Percentiles rank a stretch among this genome's conserved stretches.
phyloP scores from a whole-genome alignment of 2,113 vertebrate species.

The Microcebus lehilahytsara region DNA sequence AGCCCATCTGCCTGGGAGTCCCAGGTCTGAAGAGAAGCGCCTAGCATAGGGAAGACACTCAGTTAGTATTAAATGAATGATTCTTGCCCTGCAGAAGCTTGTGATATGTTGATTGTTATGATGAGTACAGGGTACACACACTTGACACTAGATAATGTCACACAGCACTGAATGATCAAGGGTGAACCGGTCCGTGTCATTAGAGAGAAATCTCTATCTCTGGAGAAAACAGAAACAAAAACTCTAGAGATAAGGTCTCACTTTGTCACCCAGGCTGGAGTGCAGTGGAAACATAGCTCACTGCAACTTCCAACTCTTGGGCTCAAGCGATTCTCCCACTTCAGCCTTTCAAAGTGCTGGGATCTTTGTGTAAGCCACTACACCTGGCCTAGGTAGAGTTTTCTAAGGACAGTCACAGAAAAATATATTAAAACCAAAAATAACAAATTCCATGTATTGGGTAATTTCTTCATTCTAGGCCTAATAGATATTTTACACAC shows the following conservation, averaged over 20 bases:
- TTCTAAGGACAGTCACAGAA: background rate
- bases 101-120: background rate
- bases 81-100: background rate
- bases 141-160: background rate
- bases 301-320: too few relatives aligned
- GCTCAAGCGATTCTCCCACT: too few relatives aligned
- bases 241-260: too few relatives aligned
- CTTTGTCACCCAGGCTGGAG: too few relatives aligned
- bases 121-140: background rate
- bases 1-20: background rate
- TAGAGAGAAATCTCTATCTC: background rate
- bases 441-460: background rate
- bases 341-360: too few relatives aligned
- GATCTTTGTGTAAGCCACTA: too few relatives aligned
- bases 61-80: background rate
- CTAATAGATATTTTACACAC: background rate
- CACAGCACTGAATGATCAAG: background rate
- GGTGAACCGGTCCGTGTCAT: background rate
- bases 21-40: background rate
- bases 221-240: too few relatives aligned
- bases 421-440: background rate
- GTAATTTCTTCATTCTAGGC: background rate
- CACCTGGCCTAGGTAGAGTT: background rate
- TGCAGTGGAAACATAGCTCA: too few relatives aligned
- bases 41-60: background rate